These are phyloP conservation scores for Heteropelma amictum DNA, from an alignment of 2,888 invertebrate genomes.

Conservation along the genomic window DNA sequence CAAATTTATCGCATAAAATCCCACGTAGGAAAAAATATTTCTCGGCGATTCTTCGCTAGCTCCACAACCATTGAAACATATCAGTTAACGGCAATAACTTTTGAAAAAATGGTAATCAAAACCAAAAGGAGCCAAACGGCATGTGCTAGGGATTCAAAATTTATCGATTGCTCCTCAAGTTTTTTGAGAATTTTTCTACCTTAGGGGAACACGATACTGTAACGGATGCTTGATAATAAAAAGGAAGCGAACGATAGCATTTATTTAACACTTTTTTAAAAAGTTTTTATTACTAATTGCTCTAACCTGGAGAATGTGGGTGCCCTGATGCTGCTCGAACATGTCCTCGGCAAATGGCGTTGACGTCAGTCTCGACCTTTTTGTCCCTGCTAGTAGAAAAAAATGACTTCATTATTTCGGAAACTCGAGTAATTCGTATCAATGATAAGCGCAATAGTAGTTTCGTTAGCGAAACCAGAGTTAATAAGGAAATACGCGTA, in stretches of 20 bases:
- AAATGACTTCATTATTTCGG: slow-evolving; percentile 45
- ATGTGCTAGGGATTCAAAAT: no score
- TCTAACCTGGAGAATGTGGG: slow-evolving; percentile 96
- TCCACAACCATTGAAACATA: no score
- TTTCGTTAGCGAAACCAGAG: slow-evolving; percentile 74
- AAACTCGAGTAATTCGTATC: slow-evolving; percentile 44
- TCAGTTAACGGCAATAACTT: no score
- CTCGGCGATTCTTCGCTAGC: no score
- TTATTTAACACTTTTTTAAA: not conserved
- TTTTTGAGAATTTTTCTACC: no score
- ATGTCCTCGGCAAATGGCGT: slow-evolving; percentile 90
- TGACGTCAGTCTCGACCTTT: slow-evolving; percentile 85
- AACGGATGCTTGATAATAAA: not conserved
- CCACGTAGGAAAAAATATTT: no score
- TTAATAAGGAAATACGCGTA: slow-evolving; percentile 70
- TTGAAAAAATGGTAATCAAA: no score
- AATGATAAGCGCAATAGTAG: not conserved
- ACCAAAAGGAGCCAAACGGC: no score
- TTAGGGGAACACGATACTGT: no score
- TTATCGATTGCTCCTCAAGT: no score
- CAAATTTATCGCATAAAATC: no score
- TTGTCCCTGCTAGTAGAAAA: slow-evolving; percentile 85
- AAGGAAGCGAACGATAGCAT: not conserved
- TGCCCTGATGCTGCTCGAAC: slow-evolving; percentile 98
- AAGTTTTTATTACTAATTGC: no score